A percentile compares a stretch with the other conserved stretches of the same genome.
Conservation (phyloP, 1,140 invertebrate genomes). For the Temnothorax longispinosus region DNA sequence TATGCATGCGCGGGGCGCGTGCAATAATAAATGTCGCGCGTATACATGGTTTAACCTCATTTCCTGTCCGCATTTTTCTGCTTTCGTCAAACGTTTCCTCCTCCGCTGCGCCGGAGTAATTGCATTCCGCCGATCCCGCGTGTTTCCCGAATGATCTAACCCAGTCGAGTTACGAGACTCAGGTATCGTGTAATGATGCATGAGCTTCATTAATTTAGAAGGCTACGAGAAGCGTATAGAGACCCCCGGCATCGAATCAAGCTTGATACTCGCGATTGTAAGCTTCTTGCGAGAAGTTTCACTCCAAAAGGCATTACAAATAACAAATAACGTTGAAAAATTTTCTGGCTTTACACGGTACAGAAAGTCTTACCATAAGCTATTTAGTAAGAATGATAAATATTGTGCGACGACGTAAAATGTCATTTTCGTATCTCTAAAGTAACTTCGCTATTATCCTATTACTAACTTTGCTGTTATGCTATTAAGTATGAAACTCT, state of each 20-base stretch:
- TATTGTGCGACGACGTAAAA: constrained; percentile 60
- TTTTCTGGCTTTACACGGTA: constrained; percentile 11
- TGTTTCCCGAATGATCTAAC: constrained; percentile 32
- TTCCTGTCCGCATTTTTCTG: constrained; percentile 4
- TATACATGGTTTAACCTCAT: constrained; percentile 10
- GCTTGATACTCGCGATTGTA: background rate
- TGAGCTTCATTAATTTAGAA: constrained; percentile 36
- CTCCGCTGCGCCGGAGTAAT: constrained; percentile 3
- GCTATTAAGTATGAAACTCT: constrained; percentile 54
- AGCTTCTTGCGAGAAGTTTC: background rate
- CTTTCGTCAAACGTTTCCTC: constrained; percentile 29
- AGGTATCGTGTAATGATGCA: constrained; percentile 43
- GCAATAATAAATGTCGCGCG: constrained; percentile 44
- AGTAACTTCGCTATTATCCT: constrained; percentile 61
- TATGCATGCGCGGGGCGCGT: constrained; percentile 13
- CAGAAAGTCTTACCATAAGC: constrained; percentile 38
- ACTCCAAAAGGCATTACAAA: background rate
- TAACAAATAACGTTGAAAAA: background rate
- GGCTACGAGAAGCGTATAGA: background rate
- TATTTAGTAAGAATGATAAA: constrained; percentile 54
- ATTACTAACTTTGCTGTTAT: constrained; percentile 62
- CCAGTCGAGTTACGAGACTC: constrained; percentile 6
- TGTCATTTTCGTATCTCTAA: constrained; percentile 52
- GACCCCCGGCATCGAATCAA: background rate
- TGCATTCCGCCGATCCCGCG: constrained; percentile 23